Base-by-base conservation (phyloP, 2,888 invertebrate species). In the Xanthostigma xanthostigma region DNA sequence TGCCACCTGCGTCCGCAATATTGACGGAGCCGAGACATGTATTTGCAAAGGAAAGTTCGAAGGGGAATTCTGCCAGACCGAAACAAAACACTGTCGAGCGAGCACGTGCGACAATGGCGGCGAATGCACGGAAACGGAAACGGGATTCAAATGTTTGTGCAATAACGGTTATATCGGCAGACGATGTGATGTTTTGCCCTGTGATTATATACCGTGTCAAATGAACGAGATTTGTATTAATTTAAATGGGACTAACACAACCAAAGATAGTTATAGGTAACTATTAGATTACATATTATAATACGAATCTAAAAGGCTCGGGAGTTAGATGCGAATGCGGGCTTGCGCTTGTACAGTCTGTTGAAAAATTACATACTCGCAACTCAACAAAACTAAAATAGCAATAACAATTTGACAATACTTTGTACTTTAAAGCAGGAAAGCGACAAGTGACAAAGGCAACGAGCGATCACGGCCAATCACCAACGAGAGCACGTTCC, bases 151-250 rank as follows among this genome's bases (percentile, higher is more conserved):
- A 40, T 77, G 76, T 54, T 53, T 64, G 27, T 76, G 76, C 55
- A 58, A 58, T 27, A 60, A 65, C 3, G 76, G 76, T 34, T 71
- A 65, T 55, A 62, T 74, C 17, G 78, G 78, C 3, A 65, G 65
- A 48, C 65, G 73, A 46, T 77, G 77, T 55, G 70, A 71, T 56
- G 59, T 72, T 33, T 56, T 72, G 40, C 73, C 81, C 6, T 82
- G 82, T 57, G 72, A 71, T 54, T 73, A 70, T 57, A 59, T 67
- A 44, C 76, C 76, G 0, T 80, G 80, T 55, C 62, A 61, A 39
- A 53, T 53, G 11, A 66, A 68, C 54, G 59, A 64, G 1, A 62
- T 68, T 44, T 75, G 75, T 54, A 51, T 66, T 2, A 72, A 75
- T 57, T 53, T 67, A 8, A 58, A 60, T 9, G 60, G 63, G 41